phyloP scores from a whole-genome alignment of 2,888 invertebrate genomes.

The Zaprionus obscuricornis region DNA sequence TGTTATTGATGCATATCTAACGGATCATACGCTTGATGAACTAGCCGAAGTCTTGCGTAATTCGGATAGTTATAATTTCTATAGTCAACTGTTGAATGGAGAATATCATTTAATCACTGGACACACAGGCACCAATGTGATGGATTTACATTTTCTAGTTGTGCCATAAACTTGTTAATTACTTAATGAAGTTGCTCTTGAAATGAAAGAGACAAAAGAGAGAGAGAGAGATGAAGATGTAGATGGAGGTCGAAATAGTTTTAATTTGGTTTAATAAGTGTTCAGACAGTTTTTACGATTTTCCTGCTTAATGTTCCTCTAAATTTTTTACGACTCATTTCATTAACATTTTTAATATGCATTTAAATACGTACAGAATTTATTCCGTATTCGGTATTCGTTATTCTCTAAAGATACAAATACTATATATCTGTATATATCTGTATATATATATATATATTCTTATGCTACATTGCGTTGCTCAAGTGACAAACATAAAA shows the following conservation, averaged over 20 bases:
- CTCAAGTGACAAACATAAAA: slow-evolving; percentile 65
- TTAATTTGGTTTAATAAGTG: slow-evolving; percentile 60
- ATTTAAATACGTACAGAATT: slow-evolving; percentile 49
- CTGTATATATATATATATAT: slow-evolving; percentile 12
- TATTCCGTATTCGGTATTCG: slow-evolving; percentile 26
- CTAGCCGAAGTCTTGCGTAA: slow-evolving; percentile 84
- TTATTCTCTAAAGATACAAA: slow-evolving; percentile 33
- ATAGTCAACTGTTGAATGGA: slow-evolving; percentile 86
- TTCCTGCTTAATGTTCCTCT: slow-evolving; percentile 64
- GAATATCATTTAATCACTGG: slow-evolving; percentile 91
- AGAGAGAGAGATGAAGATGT: background rate
- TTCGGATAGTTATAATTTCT: slow-evolving; percentile 95
- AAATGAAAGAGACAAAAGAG: slow-evolving; percentile 22
- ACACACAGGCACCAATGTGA: slow-evolving; percentile 98
- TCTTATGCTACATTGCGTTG: slow-evolving; percentile 16
- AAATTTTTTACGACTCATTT: slow-evolving; percentile 70
- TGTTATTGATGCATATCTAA: slow-evolving; percentile 81
- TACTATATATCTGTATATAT: too few species aligned
- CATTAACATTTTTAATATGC: slow-evolving; percentile 68
- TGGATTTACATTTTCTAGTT: slow-evolving; percentile 94
- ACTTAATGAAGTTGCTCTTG: slow-evolving; percentile 60
- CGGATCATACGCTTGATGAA: slow-evolving; percentile 40
- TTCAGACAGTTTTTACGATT: slow-evolving; percentile 73
- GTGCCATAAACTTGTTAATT: slow-evolving; percentile 73
- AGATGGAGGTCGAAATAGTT: slow-evolving; percentile 41